phyloP scores from a whole-genome alignment of 2,113 vertebrate genomes.

The Propithecus coquereli region DNA sequence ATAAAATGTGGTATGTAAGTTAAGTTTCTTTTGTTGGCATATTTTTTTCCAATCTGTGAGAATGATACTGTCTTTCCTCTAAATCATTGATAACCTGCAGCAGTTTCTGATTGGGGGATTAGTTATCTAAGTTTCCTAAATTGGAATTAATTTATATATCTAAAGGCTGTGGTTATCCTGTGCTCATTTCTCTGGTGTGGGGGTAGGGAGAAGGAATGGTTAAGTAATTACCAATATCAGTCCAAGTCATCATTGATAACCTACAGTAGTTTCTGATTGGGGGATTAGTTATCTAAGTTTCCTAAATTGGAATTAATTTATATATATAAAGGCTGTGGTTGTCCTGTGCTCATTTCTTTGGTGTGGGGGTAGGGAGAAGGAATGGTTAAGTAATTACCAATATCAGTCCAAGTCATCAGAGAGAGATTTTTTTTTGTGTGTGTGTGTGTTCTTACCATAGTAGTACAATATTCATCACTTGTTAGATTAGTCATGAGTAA shows the following conservation, averaged over 20 bases:
- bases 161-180: neutral
- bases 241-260: neutral
- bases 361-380: neutral
- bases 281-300: neutral
- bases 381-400: neutral
- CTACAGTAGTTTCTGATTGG: conserved; percentile 29
- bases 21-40: neutral
- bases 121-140: neutral
- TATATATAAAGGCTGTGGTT: neutral
- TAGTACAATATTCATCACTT: neutral
- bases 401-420: neutral
- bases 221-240: neutral
- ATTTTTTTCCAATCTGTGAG: neutral
- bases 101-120: no score
- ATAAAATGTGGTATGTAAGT: neutral
- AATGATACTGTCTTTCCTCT: neutral
- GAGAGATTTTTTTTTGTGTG: neutral
- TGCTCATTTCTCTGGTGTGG: neutral
- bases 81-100: neutral
- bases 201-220: neutral
- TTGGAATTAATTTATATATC: conserved; percentile 21
- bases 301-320: conserved; percentile 13
- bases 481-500: neutral
- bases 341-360: neutral
- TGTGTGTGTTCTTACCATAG: neutral